Evolutionary conservation across 1,140 invertebrate species (phyloP), one percentile per base, ranked within the genome.

Genomic region (Stegodyphus mimosarum): DNA sequence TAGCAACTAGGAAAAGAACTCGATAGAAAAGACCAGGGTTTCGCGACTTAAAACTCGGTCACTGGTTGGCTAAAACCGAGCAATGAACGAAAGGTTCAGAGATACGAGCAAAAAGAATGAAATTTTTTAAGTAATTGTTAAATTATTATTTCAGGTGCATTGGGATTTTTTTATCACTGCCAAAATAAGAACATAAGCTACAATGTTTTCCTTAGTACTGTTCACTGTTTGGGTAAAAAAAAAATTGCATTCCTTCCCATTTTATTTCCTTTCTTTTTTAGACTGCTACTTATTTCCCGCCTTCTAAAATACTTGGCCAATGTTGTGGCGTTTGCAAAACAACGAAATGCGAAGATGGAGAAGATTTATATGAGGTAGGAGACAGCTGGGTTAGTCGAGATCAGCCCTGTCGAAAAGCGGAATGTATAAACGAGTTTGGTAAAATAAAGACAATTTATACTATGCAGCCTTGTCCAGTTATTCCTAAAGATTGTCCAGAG

Each of bases 291-390:
- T 76, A 64, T 13, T 67, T 84, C n/a, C 72, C 81, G 0, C 81
- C 81, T 10, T 84, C 81, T 0, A 84, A 84, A 51, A 50, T 60
- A 5, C 73, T 84, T n/a, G 81, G 81, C 3, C 81, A 91, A 18
- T 96, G 95, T 89, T 96, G 95, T 88, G 95, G 95, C 6, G 90
- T 92, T 81, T 96, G 95, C 86, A 89, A 92, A 48, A 93, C 94
- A 90, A 90, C 91, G 0, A 91, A 91, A 50, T 96, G 95, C 87
- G 89, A 95, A 0, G 90, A 93, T 15, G 92, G 92, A 0, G 92
- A 92, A 5, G 83, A 88, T 6, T 87, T 92, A 9, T 92, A 91
- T 63, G 83, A 92, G 53, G 89, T 93, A 51, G 89, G 89, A 9
- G 87, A 87, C 11, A 81, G 79, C 9, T 89, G 89, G 89, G 69